Evolutionary conservation across 35 echinoderm and acorn worm species (phyloP).

Genomic region (Lytechinus pictus): DNA sequence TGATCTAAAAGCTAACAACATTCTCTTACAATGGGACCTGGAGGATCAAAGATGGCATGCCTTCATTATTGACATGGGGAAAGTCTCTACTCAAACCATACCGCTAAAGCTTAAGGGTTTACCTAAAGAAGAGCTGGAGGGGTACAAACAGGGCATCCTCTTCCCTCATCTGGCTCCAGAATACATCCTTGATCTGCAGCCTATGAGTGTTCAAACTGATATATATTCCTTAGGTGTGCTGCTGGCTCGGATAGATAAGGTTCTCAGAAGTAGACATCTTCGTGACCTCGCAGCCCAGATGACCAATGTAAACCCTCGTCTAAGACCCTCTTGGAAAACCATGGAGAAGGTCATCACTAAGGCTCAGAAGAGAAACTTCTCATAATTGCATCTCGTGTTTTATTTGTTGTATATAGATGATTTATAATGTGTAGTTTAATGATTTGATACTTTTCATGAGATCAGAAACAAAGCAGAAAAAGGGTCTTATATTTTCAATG

Average conservation of each 20-base stretch:
- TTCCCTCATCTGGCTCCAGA: slow-evolving; percentile 13
- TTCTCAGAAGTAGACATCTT: background rate
- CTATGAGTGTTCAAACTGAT: slow-evolving; percentile 7
- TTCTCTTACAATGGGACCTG: background rate
- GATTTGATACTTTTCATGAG: background rate
- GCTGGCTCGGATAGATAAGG: background rate
- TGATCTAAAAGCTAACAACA: slow-evolving; percentile 32
- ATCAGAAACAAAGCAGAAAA: background rate
- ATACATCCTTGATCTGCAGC: background rate
- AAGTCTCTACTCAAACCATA: background rate
- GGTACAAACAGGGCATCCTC: background rate
- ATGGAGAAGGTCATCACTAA: background rate
- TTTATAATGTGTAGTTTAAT: background rate
- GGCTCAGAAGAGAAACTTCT: background rate
- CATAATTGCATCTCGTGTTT: background rate
- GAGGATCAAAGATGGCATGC: slow-evolving; percentile 3
- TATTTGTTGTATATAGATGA: background rate
- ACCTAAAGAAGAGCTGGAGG: slow-evolving; percentile 27
- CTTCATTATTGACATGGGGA: slow-evolving; percentile 42
- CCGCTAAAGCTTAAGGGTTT: background rate
- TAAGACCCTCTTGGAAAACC: background rate
- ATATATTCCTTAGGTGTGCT: background rate
- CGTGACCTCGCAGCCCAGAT: background rate
- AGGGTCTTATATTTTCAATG: too few species aligned
- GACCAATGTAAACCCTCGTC: background rate